Conservation (phyloP, 2,888 invertebrate species). For the Craniophora ligustri region DNA sequence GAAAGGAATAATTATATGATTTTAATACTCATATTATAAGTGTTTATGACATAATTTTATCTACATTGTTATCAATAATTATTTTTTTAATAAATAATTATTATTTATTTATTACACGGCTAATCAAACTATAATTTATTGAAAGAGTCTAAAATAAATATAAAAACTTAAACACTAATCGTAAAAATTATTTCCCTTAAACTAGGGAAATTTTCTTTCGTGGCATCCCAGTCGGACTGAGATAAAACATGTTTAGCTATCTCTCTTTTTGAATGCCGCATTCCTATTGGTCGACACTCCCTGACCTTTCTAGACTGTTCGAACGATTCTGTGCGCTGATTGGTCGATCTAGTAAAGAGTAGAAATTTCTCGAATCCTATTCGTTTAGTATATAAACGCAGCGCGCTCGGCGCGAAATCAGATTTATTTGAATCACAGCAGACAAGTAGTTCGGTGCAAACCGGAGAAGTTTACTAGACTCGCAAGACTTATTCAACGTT, state of each 20-base stretch:
- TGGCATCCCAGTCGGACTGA: neutral
- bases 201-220: neutral
- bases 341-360: slow-evolving; percentile 63
- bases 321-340: slow-evolving; percentile 52
- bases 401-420: slow-evolving; percentile 70
- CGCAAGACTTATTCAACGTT: slow-evolving; percentile 12
- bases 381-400: slow-evolving; percentile 70
- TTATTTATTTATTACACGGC: too few relatives aligned
- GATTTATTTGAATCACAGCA: slow-evolving; percentile 73
- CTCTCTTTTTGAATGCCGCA: slow-evolving; percentile 46
- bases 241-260: slow-evolving; percentile 16
- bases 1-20: too few relatives aligned
- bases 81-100: too few relatives aligned
- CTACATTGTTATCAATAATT: too few relatives aligned
- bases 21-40: too few relatives aligned
- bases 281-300: slow-evolving; percentile 60
- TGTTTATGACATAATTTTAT: too few relatives aligned
- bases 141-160: too few relatives aligned
- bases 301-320: slow-evolving; percentile 68
- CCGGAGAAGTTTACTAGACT: slow-evolving; percentile 59
- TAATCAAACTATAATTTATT: too few relatives aligned
- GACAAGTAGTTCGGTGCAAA: slow-evolving; percentile 68
- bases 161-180: too few relatives aligned
- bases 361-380: slow-evolving; percentile 69
- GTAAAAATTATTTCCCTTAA: neutral